Conservation (phyloP, 2,888 invertebrate species). For the Steinernema scapterisci region DNA sequence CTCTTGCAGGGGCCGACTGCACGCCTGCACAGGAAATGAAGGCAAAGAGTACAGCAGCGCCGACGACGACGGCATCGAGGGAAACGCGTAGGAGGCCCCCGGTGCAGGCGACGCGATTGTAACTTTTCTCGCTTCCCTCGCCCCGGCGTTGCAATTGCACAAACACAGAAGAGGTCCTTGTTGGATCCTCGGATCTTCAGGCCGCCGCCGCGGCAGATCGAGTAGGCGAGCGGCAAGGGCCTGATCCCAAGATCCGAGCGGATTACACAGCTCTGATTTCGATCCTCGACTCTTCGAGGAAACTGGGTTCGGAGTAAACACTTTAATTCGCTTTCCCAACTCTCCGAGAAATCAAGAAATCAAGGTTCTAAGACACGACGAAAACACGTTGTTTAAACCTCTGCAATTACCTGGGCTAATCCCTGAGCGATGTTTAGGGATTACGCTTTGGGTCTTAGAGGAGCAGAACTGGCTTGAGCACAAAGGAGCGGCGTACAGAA, state of each 20-base stretch:
- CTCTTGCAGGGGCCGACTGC: no score
- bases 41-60: no score
- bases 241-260: background rate
- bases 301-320: no score
- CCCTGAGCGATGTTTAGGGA: no score
- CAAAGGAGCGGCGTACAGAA: no score
- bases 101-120: background rate
- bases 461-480: no score
- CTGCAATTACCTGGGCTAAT: constrained; percentile 9
- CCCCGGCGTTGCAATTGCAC: background rate
- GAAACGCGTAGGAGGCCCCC: background rate
- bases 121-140: constrained; percentile 10
- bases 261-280: constrained; percentile 21
- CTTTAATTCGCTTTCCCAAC: background rate
- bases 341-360: background rate
- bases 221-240: constrained; percentile 15
- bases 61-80: no score
- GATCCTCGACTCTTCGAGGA: no score
- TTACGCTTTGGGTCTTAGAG: no score
- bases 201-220: background rate
- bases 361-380: background rate
- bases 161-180: constrained; percentile 21
- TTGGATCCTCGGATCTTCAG: constrained; percentile 9
- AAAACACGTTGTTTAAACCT: constrained; percentile 9
- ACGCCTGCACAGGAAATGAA: no score